Conservation (phyloP, 1,140 invertebrate species). For the Microplitis mediator region DNA sequence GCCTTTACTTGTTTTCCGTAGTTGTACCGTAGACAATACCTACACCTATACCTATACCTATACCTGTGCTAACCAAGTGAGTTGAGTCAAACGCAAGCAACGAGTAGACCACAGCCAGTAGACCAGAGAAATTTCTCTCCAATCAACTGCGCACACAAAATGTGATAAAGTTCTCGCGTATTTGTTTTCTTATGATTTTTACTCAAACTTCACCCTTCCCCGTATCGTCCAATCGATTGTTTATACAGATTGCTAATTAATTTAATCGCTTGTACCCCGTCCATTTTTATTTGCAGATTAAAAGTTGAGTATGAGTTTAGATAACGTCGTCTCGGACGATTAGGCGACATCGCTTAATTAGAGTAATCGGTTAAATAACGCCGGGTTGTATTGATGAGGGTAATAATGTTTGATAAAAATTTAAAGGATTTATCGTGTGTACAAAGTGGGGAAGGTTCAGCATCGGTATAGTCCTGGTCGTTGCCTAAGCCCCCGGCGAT, state of each 20-base stretch:
- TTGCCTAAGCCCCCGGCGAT: constrained; percentile 15
- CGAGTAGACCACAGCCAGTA: no score
- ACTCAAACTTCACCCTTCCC: background rate
- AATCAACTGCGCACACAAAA: background rate
- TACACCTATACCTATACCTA: background rate
- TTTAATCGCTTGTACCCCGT: background rate
- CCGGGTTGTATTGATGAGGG: no score
- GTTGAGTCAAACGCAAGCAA: no score
- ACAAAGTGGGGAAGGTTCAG: background rate
- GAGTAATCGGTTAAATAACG: no score
- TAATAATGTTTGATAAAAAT: background rate
- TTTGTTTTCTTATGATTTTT: background rate
- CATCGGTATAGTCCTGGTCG: background rate
- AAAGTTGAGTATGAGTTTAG: no score
- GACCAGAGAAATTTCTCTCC: background rate
- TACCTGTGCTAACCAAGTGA: no score
- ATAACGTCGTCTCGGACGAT: no score
- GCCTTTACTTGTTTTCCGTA: constrained; percentile 32
- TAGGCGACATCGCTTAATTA: no score
- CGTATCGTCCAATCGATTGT: background rate
- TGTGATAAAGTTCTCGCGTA: constrained; percentile 14
- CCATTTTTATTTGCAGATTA: background rate
- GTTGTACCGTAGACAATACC: constrained; percentile 37
- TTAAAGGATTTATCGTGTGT: background rate
- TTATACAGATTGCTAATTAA: constrained; percentile 16